Evolutionary conservation across 2,888 invertebrate species (phyloP), one percentile per base, ranked within the genome.

Genomic region (Harpalus rubripes): DNA sequence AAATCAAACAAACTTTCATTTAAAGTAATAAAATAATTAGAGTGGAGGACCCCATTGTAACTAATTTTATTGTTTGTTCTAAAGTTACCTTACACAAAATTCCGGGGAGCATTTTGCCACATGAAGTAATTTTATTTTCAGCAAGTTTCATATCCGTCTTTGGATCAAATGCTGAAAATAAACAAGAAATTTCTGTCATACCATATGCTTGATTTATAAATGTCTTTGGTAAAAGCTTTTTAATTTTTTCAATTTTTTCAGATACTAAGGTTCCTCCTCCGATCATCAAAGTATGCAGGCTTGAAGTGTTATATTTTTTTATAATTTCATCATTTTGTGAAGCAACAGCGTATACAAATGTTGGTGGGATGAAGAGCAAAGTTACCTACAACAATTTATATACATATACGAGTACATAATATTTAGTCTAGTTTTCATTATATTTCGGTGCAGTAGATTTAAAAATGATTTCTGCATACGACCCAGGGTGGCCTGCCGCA

Each of bases 341-440:
- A n/a, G 59, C 79, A 15, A 87, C 74, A 56, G 84, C 79, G 74
- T 86, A 86, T 3, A 85, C 85, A 18, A 59, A 82, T 8, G 86
- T 78, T 81, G 86, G 85, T 12, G 87, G 85, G 58, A 87, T 32
- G 52, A 87, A 87, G n/a, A 74, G 15, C 39, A 79, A 61, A 16
- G 81, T 84, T 16, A 87, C 82, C 87, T 87, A 58, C 63, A 86
- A 56, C 56, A 15, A 56, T 56, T 12, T 12, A 8, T 56, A 56
- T 12, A 56, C 56, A 56, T 56, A 56, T n/a, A n/a, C n/a, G n/a
- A n/a, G n/a, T n/a, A n/a, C n/a, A n/a, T 22, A 22, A 22, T 22
- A 22, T 22, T 22, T 22, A 22, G 22, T 22, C 22, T 22, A 22
- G 3, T 22, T 22, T 22, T 22, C 22, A 22, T 22, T 22, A 22